Evolutionary conservation across 2,113 vertebrate genomes (phyloP).

Genomic region (Anthoscopus minutus): DNA sequence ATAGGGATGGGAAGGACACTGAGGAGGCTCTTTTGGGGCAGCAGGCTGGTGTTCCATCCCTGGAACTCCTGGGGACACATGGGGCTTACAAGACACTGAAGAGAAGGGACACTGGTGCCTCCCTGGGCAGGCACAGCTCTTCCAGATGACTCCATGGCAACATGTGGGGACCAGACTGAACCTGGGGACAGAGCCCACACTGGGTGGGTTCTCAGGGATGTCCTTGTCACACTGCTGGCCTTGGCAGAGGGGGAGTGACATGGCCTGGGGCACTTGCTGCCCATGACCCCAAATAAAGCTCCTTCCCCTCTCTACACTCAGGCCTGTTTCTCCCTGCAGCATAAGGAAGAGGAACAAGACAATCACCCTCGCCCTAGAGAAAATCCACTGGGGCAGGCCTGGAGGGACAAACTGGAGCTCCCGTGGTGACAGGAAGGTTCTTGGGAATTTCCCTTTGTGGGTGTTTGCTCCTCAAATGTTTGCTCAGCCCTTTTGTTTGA

Average conservation of each 20-base stretch:
- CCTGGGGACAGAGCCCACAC: rapidly evolving
- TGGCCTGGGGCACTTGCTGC: rapidly evolving
- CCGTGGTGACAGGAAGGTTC: rapidly evolving
- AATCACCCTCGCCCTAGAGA: neutral
- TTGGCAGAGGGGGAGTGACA: neutral
- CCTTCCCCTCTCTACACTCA: neutral
- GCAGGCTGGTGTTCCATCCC: neutral
- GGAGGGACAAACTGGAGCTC: rapidly evolving
- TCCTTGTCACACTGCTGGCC: neutral
- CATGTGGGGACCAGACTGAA: rapidly evolving
- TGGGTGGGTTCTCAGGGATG: neutral
- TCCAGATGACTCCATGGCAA: neutral
- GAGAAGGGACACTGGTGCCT: neutral
- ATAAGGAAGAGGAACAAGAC: neutral
- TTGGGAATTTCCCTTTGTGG: slow-evolving; percentile 9
- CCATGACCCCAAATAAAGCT: neutral
- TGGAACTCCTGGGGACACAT: rapidly evolving
- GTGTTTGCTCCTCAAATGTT: slow-evolving; percentile 46
- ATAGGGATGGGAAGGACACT: neutral
- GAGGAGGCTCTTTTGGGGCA: neutral
- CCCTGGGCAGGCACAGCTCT: neutral
- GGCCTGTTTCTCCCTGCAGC: neutral
- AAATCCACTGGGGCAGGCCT: neutral
- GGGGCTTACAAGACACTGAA: neutral
- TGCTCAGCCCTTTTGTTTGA: slow-evolving; percentile 17